A percentile compares a stretch with the other conserved stretches of the same genome.
These are phyloP conservation scores for Scaptomyza graminum DNA, from an alignment of 1,140 invertebrate species.

Conservation along the genomic window DNA sequence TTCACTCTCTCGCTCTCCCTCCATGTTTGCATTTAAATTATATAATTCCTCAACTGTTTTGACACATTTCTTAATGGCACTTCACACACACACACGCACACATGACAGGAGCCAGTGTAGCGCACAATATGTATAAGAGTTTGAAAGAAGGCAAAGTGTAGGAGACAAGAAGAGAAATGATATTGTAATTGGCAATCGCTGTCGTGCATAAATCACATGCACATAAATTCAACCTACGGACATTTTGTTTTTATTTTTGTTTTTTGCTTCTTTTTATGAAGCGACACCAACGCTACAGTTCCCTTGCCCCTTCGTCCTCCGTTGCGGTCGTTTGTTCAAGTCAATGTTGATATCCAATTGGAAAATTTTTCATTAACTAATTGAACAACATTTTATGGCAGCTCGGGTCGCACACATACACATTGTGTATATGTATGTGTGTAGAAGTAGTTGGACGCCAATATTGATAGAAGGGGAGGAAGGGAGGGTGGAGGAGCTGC, in stretches of 20 bases:
- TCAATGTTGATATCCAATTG: slow-evolving; percentile 78
- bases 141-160: slow-evolving; percentile 36
- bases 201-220: slow-evolving; percentile 79
- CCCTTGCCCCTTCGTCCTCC: not conserved
- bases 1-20: no score
- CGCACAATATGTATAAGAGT: slow-evolving; percentile 45
- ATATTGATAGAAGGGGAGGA: slow-evolving; percentile 52
- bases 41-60: slow-evolving; percentile 78
- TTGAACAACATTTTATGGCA: slow-evolving; percentile 80
- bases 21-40: slow-evolving; percentile 54
- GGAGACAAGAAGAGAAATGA: slow-evolving; percentile 75
- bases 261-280: no score
- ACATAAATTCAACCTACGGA: slow-evolving; percentile 72
- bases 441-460: slow-evolving; percentile 44
- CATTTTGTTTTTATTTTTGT: slow-evolving; percentile 32
- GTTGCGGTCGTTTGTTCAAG: slow-evolving; percentile 63
- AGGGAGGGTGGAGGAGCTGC: not conserved
- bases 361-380: slow-evolving; percentile 82
- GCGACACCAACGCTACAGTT: no score
- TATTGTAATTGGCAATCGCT: slow-evolving; percentile 81
- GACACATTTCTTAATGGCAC: slow-evolving; percentile 80
- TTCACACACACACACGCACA: slow-evolving; percentile 49
- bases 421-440: not conserved
- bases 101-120: slow-evolving; percentile 1
- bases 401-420: slow-evolving; percentile 24